Evolutionary conservation across 2,797 vertebrate species (phyloP).

Genomic region (Arnoldichthys spilopterus): DNA sequence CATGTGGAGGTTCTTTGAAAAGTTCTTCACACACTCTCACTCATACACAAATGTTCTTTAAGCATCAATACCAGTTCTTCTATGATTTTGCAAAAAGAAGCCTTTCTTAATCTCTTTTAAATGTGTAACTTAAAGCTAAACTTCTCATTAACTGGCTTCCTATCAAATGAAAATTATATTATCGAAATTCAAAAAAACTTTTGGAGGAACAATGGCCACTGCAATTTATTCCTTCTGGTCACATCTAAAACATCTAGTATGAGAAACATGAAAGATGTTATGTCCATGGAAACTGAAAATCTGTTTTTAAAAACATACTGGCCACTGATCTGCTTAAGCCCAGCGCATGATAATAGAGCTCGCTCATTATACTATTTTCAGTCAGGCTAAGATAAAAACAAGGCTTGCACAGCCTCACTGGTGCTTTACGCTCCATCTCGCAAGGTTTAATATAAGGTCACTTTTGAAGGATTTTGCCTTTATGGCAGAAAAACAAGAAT

Average conservation of each 20-base stretch:
- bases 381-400: not conserved
- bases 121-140: no score
- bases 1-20: no score
- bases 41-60: no score
- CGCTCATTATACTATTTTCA: not conserved
- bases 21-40: no score
- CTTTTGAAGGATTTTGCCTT: conserved; percentile 14
- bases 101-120: no score
- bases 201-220: not conserved
- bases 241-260: not conserved
- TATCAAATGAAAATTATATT: not conserved
- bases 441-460: conserved; percentile 10
- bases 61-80: no score
- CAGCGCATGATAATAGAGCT: conserved; percentile 2
- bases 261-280: conserved; percentile 25
- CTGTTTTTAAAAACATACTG: not conserved
- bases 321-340: not conserved
- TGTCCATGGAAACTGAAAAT: conserved; percentile 27
- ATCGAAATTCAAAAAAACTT: not conserved
- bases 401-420: not conserved
- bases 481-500: conserved; percentile 2
- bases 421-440: not conserved
- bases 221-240: not conserved
- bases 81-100: no score
- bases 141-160: not conserved